Evolutionary conservation across 2,113 vertebrate species (phyloP).

Genomic region (Leucoraja erinaceus): DNA sequence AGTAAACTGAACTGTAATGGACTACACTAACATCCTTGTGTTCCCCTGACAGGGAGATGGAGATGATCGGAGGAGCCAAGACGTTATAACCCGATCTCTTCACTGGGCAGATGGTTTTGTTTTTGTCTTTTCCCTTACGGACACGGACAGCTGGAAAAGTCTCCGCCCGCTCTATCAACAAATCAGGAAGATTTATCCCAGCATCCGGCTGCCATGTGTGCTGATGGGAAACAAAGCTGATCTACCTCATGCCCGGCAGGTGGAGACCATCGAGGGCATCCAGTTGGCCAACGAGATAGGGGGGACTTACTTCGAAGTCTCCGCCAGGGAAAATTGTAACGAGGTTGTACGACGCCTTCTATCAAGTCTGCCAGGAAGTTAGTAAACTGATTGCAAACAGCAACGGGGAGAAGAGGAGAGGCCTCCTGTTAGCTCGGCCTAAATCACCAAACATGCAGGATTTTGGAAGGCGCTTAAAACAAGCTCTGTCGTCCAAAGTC

Average conservation of each 20-base stretch:
- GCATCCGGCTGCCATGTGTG: slow-evolving; percentile 78
- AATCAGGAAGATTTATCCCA: slow-evolving; percentile 78
- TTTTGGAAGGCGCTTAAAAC: slow-evolving; percentile 79
- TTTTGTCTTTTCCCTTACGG: slow-evolving; percentile 83
- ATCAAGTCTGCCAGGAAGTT: slow-evolving; percentile 81
- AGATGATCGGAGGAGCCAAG: slow-evolving; percentile 22
- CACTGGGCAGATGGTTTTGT: slow-evolving; percentile 91
- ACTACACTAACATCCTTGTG: not conserved
- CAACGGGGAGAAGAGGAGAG: slow-evolving; percentile 78
- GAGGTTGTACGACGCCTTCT: slow-evolving; percentile 74
- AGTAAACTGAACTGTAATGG: no score
- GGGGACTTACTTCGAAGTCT: slow-evolving; percentile 72
- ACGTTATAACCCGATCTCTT: slow-evolving; percentile 62
- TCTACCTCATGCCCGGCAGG: slow-evolving; percentile 76
- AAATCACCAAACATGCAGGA: slow-evolving; percentile 93
- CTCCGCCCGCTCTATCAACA: slow-evolving; percentile 81
- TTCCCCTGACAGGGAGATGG: slow-evolving; percentile 52
- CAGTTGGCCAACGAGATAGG: slow-evolving; percentile 70
- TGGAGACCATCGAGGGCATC: slow-evolving; percentile 70
- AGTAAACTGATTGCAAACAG: slow-evolving; percentile 59
- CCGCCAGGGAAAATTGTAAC: slow-evolving; percentile 78
- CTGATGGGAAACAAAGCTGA: slow-evolving; percentile 86
- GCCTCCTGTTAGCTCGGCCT: slow-evolving; percentile 78
- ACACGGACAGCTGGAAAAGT: slow-evolving; percentile 73
- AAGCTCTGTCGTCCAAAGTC: slow-evolving; percentile 80